Evolutionary conservation across 2,797 vertebrate genomes (phyloP), one percentile per base, ranked within the genome.

Genomic region (Acanthiza pusilla): DNA sequence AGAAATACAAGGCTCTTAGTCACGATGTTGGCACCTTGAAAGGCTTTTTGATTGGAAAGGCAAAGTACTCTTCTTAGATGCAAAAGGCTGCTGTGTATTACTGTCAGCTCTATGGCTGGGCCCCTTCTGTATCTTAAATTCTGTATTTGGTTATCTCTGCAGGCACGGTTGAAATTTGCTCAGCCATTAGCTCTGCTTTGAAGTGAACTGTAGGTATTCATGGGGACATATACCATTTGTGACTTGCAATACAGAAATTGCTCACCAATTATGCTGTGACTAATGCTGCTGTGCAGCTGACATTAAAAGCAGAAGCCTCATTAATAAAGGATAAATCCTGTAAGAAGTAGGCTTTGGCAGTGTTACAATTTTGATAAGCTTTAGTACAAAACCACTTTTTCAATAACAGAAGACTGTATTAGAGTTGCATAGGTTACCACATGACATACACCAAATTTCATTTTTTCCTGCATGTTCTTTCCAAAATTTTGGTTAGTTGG

Each of bases 1-100:
- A 51, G 79, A 85, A 91, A 76, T 29, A 88, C 16, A 77, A 74
- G 61, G 50, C 61, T 93, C 51, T 71, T 61, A 85, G 68, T 88
- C 61, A 80, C 36, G 23, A 57, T 42, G 19, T 40, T 83, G 72
- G 57, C 68, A 93, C 42, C 57, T 88, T 2, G 0, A 58, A 92
- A 72, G 54, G 21, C 15, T 53, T 91, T 89, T 74, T 74, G 17
- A 72, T 65, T 88, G 40, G 65, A 68, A 94, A 91, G n/a, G 29
- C 61, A 85, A 90, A 78, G 21, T 47, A 48, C 34, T 18, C 34
- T 50, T 9, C 58, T 76, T 79, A 53, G 45, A 85, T 80, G 40
- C 30, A 86, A 70, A 86, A 77, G 55, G 48, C 65, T 74, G n/a
- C 32, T 67, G 29, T 91, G 50, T 15, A 5, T 47, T 77, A 45